Evolutionary conservation across 2,888 invertebrate genomes (phyloP).

Genomic region (Aspidiotus rigidus): DNA sequence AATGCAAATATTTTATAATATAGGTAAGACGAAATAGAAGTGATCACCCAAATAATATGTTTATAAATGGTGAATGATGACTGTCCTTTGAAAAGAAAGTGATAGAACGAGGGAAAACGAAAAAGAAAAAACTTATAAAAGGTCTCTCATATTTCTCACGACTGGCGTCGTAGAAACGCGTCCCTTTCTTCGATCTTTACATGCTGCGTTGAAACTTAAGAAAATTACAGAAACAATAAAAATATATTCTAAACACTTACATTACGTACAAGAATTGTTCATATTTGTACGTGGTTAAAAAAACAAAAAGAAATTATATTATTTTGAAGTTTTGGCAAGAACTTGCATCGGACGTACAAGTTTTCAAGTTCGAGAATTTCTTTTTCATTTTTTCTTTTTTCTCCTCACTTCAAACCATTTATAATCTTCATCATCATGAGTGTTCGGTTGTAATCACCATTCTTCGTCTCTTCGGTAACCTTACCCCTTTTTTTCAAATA

Average conservation of each 20-base stretch:
- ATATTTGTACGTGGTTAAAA: slow-evolving; percentile 29
- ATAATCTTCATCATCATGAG: no score
- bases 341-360: slow-evolving; percentile 5
- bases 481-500: slow-evolving; percentile 9
- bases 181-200: background rate
- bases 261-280: slow-evolving; percentile 32
- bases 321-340: slow-evolving; percentile 26
- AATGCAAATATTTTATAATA: slow-evolving; percentile 27
- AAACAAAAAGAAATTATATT: slow-evolving; percentile 17
- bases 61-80: slow-evolving; percentile 29
- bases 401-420: no score
- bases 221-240: no score
- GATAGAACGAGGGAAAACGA: no score
- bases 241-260: background rate
- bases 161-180: no score
- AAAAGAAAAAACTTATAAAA: no score
- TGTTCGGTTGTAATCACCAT: slow-evolving; percentile 6
- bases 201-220: no score
- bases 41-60: slow-evolving; percentile 30
- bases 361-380: no score
- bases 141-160: no score
- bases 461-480: slow-evolving; percentile 15
- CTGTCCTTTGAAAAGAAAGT: slow-evolving; percentile 20
- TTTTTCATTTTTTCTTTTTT: no score
- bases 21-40: slow-evolving; percentile 27